A percentile compares a stretch with the other conserved stretches of the same genome.
phyloP scores from a whole-genome alignment of 2,113 vertebrate species.

The Pterocles gutturalis region DNA sequence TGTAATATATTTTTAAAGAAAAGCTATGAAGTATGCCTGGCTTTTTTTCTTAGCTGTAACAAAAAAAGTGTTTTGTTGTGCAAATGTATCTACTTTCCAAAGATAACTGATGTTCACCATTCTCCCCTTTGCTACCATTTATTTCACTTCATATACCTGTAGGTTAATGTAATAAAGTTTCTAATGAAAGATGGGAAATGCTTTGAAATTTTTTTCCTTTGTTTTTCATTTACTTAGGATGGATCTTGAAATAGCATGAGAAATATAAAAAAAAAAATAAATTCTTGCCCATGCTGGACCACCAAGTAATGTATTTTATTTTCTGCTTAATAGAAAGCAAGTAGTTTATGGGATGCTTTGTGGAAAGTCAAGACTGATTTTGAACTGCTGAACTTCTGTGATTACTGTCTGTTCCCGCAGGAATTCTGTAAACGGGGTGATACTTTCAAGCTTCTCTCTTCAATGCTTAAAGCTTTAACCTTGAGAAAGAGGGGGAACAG shows the following conservation, averaged over 20 bases:
- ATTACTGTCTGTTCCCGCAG: neutral
- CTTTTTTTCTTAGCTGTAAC: slow-evolving; percentile 44
- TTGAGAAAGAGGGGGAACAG: neutral
- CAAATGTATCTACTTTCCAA: slow-evolving; percentile 72
- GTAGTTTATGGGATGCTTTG: neutral
- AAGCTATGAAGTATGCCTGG: slow-evolving; percentile 20
- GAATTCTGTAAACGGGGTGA: rapidly evolving
- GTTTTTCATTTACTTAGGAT: neutral
- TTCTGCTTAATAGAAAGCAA: neutral
- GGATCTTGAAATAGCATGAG: neutral
- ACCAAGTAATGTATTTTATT: neutral
- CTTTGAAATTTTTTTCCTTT: neutral
- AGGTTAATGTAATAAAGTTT: slow-evolving; percentile 76
- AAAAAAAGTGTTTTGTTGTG: slow-evolving; percentile 55
- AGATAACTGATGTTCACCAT: slow-evolving; percentile 60
- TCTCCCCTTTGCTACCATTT: slow-evolving; percentile 29
- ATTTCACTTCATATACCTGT: slow-evolving; percentile 55
- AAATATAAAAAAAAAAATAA: neutral
- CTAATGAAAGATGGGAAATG: slow-evolving; percentile 44
- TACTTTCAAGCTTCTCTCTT: neutral
- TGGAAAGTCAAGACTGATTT: neutral
- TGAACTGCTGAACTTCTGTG: neutral
- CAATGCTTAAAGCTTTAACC: neutral
- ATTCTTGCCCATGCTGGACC: neutral
- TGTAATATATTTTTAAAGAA: slow-evolving; percentile 66